Evolutionary conservation across 2,797 vertebrate species (phyloP).

Genomic region (Streptopelia turtur): DNA sequence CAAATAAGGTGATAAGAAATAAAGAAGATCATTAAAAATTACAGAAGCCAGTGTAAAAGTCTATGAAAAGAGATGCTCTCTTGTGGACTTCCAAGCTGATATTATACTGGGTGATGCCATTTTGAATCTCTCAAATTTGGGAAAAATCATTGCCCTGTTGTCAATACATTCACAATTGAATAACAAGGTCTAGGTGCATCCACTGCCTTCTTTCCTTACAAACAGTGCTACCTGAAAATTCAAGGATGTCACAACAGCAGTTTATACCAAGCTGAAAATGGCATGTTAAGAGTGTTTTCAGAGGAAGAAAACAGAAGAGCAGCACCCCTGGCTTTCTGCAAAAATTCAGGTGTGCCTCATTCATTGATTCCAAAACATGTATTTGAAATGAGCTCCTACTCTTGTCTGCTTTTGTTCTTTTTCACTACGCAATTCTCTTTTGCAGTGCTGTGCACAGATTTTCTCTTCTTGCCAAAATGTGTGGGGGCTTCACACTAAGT

Average conservation of each 20-base stretch:
- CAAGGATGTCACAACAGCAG: neutral
- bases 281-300: neutral
- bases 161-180: neutral
- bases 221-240: neutral
- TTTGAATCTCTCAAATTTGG: neutral
- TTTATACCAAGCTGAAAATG: neutral
- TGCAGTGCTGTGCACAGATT: neutral
- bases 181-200: neutral
- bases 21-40: neutral
- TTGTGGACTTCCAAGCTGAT: neutral
- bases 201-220: neutral
- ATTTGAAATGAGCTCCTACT: constrained; percentile 5
- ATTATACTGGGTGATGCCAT: neutral
- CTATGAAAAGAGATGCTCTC: neutral
- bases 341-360: neutral
- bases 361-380: neutral
- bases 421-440: neutral
- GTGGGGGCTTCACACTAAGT: neutral
- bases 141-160: neutral
- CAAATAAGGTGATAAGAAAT: neutral
- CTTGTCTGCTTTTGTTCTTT: neutral
- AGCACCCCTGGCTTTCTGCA: neutral
- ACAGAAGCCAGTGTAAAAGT: neutral
- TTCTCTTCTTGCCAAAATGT: neutral
- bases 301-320: neutral